Conservation (phyloP, 92 coral and sea anemone genomes). For the Palythoa grandis region DNA sequence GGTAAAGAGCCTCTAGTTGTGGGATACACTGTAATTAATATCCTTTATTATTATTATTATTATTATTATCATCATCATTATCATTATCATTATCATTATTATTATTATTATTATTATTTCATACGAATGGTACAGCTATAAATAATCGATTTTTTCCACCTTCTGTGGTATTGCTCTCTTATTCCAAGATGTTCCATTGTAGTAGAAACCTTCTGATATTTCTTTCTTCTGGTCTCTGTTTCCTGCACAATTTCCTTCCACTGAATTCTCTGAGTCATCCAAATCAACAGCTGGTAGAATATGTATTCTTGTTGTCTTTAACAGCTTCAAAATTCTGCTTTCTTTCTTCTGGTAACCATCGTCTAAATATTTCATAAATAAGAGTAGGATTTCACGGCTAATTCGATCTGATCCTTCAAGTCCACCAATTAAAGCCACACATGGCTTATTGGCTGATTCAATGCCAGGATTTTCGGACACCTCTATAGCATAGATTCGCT, state of each 20-base stretch:
- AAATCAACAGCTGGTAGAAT: conserved; percentile 91
- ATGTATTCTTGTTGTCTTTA: conserved; percentile 74
- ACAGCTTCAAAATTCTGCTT: conserved; percentile 59
- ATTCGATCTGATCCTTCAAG: conserved; percentile 80
- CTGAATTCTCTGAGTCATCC: conserved; percentile 78
- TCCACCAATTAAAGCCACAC: conserved; percentile 88
- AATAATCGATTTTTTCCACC: conserved; percentile 57
- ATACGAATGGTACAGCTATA: not conserved
- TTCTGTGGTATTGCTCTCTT: conserved; percentile 65
- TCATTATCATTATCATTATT: no score
- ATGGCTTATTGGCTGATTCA: conserved; percentile 60
- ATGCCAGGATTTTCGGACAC: conserved; percentile 66
- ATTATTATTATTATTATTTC: not conserved
- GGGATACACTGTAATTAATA: no score
- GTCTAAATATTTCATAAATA: conserved; percentile 74
- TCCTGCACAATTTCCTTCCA: conserved; percentile 75
- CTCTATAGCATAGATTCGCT: conserved; percentile 69
- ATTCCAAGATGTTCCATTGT: conserved; percentile 48
- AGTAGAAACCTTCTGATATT: conserved; percentile 78
- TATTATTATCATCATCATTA: no score
- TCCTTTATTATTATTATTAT: no score
- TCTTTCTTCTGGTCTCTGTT: conserved; percentile 64
- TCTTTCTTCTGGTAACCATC: conserved; percentile 70
- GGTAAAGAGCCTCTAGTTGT: no score
- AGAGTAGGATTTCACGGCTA: conserved; percentile 87